Conservation (phyloP, 2,113 vertebrate genomes). For the Naja naja region DNA sequence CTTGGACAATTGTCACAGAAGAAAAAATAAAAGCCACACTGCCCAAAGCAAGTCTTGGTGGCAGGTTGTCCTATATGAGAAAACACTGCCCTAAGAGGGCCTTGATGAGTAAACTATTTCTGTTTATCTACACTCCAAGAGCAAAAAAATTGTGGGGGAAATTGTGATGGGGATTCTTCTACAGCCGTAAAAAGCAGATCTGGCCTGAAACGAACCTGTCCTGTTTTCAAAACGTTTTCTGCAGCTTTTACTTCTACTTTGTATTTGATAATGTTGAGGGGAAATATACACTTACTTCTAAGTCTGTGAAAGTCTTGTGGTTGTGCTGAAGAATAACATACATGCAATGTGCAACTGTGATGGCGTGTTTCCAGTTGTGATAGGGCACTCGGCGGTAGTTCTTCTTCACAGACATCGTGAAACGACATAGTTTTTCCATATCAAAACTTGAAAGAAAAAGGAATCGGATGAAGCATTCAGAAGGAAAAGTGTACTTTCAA, state of each 20-base stretch:
- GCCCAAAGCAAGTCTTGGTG: background rate
- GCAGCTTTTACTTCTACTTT: background rate
- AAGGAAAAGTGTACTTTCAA: background rate
- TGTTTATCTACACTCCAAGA: background rate
- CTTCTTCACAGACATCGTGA: conserved; percentile 98
- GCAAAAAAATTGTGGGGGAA: background rate
- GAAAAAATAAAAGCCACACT: background rate
- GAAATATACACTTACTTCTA: conserved; percentile 80
- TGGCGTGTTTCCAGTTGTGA: conserved; percentile 98
- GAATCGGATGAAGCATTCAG: background rate
- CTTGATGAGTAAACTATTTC: background rate
- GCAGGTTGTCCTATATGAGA: background rate
- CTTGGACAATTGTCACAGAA: background rate
- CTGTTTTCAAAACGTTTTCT: background rate
- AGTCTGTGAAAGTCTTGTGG: conserved; percentile 85
- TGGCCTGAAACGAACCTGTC: background rate
- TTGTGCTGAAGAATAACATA: conserved; percentile 92
- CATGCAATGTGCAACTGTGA: conserved; percentile 97
- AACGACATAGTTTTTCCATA: conserved; percentile 93
- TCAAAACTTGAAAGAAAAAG: conserved; percentile 82
- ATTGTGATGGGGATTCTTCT: background rate
- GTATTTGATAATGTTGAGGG: background rate
- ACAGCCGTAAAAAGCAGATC: background rate
- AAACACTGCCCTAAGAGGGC: background rate
- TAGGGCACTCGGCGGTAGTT: conserved; percentile 98